Percentiles rank a stretch among this genome's conserved stretches.
phyloP scores from a whole-genome alignment of 2,113 vertebrate species.

The Neotoma lepida region DNA sequence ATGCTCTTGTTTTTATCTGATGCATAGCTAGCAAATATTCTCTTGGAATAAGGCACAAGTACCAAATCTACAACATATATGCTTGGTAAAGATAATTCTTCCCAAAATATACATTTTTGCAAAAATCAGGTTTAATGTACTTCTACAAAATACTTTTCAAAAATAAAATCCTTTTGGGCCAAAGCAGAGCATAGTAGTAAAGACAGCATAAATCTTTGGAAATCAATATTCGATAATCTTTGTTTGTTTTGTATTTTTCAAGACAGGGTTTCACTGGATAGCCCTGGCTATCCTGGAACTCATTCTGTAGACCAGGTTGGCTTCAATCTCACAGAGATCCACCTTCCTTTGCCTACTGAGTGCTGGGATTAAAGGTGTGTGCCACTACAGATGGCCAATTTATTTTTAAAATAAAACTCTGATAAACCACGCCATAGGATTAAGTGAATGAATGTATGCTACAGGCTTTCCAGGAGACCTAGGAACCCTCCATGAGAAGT shows the following conservation, averaged over 20 bases:
- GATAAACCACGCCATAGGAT: conserved; percentile 40
- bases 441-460: conserved; percentile 55
- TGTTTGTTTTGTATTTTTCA: not conserved
- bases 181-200: conserved; percentile 16
- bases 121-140: not conserved
- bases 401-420: conserved; percentile 74
- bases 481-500: conserved; percentile 48
- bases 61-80: not conserved
- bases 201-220: conserved; percentile 53
- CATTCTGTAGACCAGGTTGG: not conserved
- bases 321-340: not conserved
- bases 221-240: conserved; percentile 61
- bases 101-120: conserved; percentile 40
- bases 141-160: conserved; percentile 44
- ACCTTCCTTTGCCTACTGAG: not conserved
- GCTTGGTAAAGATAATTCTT: conserved; percentile 12
- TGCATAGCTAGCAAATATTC: conserved; percentile 24
- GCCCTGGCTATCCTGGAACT: not conserved
- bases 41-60: not conserved
- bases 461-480: conserved; percentile 35
- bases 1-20: conserved; percentile 4
- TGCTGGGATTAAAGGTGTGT: not conserved
- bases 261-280: not conserved
- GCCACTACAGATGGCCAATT: conserved; percentile 9
- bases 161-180: conserved; percentile 17